Percentiles rank a stretch among this genome's conserved stretches.
These are phyloP conservation scores for Patagioenas fasciata DNA, from an alignment of 2,113 vertebrate species.

Conservation along the genomic window DNA sequence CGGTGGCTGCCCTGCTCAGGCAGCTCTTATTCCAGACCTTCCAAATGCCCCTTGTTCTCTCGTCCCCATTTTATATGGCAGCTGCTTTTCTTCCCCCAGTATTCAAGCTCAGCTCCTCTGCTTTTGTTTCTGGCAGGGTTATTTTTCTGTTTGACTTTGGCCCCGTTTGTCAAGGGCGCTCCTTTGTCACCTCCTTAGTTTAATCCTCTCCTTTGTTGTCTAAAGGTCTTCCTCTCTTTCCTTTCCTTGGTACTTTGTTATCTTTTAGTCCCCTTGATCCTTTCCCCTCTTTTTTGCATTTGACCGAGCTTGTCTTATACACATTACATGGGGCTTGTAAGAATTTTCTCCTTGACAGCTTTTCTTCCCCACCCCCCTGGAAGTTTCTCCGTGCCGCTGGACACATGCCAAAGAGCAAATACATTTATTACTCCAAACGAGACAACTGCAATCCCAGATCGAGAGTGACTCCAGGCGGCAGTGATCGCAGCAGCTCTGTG, in stretches of 20 bases:
- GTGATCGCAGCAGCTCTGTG: background rate
- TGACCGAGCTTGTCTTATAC: background rate
- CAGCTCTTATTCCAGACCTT: background rate
- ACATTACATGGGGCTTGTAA: background rate
- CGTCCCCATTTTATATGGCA: background rate
- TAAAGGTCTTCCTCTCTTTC: background rate
- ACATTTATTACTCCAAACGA: background rate
- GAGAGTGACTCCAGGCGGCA: background rate
- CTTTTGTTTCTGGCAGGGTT: background rate
- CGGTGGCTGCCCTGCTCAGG: background rate
- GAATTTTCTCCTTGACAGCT: background rate
- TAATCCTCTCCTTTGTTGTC: background rate
- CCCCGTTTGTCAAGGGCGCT: background rate
- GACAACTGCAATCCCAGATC: background rate
- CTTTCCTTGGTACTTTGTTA: background rate
- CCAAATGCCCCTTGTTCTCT: background rate
- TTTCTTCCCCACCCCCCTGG: background rate
- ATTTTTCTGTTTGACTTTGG: slow-evolving; percentile 9
- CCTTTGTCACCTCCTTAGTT: slow-evolving; percentile 1
- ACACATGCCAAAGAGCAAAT: background rate
- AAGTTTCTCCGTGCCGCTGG: background rate
- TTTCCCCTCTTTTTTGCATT: background rate
- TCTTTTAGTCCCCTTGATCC: background rate
- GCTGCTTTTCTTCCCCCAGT: background rate
- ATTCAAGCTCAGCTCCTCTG: background rate